Evolutionary conservation across 2,113 vertebrate species (phyloP).

Genomic region (Strix aluco): DNA sequence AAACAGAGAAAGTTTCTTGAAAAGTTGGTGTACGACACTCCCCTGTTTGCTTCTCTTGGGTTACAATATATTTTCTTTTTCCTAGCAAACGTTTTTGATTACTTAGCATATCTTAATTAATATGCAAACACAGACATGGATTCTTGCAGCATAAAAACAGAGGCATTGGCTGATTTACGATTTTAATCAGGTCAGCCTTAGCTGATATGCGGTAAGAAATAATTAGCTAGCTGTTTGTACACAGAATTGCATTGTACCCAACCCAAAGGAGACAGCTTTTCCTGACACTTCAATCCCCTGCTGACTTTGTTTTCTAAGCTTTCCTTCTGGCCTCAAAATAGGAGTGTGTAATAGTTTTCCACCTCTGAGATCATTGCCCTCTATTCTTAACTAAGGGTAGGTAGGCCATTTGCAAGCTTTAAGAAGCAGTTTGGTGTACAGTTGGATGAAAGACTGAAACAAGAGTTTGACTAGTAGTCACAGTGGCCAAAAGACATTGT

Average conservation of each 20-base stretch:
- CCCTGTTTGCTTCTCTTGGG: not conserved
- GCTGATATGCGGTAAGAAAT: constrained; percentile 58
- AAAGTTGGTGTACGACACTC: not conserved
- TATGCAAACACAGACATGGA: constrained; percentile 17
- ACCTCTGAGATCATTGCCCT: not conserved
- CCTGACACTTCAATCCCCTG: constrained; percentile 10
- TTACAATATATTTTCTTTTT: not conserved
- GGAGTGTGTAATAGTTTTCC: not conserved
- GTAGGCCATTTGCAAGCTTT: not conserved
- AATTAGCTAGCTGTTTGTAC: constrained; percentile 56
- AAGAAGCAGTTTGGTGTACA: not conserved
- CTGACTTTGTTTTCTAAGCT: constrained; percentile 33
- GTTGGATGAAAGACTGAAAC: not conserved
- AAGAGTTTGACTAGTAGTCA: not conserved
- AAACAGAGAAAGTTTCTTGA: not conserved
- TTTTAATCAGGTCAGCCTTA: constrained; percentile 68
- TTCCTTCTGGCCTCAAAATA: not conserved
- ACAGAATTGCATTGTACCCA: constrained; percentile 12
- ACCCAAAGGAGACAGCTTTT: constrained; percentile 12
- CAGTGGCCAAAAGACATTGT: not conserved
- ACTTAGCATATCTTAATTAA: constrained; percentile 41
- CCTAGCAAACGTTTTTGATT: constrained; percentile 25
- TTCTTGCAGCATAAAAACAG: constrained; percentile 20
- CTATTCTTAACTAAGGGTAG: not conserved
- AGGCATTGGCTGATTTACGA: constrained; percentile 58